phyloP scores from a whole-genome alignment of 2,113 vertebrate species.

The Sula dactylatra region DNA sequence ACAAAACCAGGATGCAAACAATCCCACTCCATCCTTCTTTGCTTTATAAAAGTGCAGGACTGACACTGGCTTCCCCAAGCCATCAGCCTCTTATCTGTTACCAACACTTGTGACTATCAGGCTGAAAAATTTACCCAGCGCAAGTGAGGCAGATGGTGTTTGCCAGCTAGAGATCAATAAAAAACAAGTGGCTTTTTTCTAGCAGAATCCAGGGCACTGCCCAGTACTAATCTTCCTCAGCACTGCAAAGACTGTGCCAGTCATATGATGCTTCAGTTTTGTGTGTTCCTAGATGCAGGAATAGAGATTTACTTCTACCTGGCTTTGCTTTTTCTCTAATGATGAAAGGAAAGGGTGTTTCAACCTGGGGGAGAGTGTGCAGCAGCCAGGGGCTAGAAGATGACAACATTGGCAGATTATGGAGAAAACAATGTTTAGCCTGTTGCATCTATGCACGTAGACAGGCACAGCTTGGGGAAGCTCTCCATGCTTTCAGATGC shows the following conservation, averaged over 20 bases:
- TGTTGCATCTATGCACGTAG: background rate
- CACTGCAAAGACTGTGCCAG: no score
- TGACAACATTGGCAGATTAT: background rate
- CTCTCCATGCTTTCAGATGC: background rate
- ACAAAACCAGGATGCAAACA: background rate
- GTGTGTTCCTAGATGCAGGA: background rate
- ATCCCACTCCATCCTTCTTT: background rate
- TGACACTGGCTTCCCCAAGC: background rate
- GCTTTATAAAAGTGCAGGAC: background rate
- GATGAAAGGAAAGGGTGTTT: background rate
- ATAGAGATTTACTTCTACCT: background rate
- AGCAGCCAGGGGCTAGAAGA: background rate
- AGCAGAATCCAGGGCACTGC: background rate
- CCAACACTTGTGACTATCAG: background rate
- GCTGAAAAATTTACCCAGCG: background rate
- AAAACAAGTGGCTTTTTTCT: background rate
- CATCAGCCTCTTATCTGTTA: background rate
- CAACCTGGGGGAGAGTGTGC: accelerated
- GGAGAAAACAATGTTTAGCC: background rate
- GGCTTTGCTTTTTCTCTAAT: background rate
- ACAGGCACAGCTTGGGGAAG: background rate
- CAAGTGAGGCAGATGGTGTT: background rate
- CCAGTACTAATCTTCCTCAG: background rate
- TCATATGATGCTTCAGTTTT: background rate
- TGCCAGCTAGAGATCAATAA: background rate